Evolutionary conservation across 1,140 invertebrate species (phyloP), one percentile per base, ranked within the genome.

Genomic region (Rhynchophorus ferrugineus): DNA sequence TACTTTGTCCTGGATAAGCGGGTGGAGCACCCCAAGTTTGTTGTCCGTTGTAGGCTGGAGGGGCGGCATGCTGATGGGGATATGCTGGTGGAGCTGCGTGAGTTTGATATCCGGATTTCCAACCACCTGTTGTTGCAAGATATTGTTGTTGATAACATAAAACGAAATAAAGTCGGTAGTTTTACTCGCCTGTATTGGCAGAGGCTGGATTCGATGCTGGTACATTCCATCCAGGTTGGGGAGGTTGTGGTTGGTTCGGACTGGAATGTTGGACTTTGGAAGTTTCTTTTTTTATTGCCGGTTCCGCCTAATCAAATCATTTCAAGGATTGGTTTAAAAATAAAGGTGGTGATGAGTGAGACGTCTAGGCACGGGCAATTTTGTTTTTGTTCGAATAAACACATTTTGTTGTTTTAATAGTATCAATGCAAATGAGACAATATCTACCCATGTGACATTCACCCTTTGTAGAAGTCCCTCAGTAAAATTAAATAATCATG

Each of bases 171-270:
- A n/a, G n/a, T n/a, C n/a, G n/a, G n/a, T n/a, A n/a, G n/a, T n/a
- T n/a, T n/a, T n/a, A n/a, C n/a, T n/a, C n/a, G 41, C 42, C 41
- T 22, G 49, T 33, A 21, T 21, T 44, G 22, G 29, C 42, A 36
- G 39, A 42, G 24, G 49, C 35, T 22, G 44, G 53, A 46, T 42
- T 54, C 14, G 13, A 14, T 22, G 41, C 53, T n/a, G 19, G 21
- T 3, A 57, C 56, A 38, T 58, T 54, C 56, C 56, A 58, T 38
- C 56, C 56, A 13, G 51, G 46, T 11, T 41, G 51, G 1, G 29
- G 45, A 6, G 42, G 46, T 9, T 49, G 42, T 22, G 38, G 35
- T 22, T 43, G 36, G 21, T 34, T 38, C 35, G 47, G 44, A 33
- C 33, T 36, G 16, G 46, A 48, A 9, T 57, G 55, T 18, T 58